Conservation (phyloP, 2,888 invertebrate species). For the Cacoxenus indagator region DNA sequence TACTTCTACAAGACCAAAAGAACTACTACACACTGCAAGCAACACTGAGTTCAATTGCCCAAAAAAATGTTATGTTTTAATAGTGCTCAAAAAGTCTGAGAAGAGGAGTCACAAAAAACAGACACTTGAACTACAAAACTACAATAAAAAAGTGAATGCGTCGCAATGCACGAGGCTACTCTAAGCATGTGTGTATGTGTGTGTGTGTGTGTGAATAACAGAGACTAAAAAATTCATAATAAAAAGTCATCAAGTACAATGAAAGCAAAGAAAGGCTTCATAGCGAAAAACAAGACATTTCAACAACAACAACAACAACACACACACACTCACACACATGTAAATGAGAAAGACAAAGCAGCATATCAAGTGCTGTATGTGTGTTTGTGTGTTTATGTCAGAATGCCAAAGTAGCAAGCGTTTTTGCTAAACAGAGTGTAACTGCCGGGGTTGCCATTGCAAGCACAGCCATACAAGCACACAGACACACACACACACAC, state of each 20-base stretch:
- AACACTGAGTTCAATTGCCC: neutral
- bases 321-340: neutral
- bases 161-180: too few relatives aligned
- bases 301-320: constrained; percentile 24
- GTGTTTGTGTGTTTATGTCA: neutral
- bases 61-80: neutral
- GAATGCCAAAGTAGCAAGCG: constrained; percentile 58
- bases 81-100: neutral
- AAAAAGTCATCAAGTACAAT: constrained; percentile 8
- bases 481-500: constrained; percentile 2
- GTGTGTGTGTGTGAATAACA: constrained; percentile 33
- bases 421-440: constrained; percentile 65
- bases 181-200: constrained; percentile 49
- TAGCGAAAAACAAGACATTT: constrained; percentile 16
- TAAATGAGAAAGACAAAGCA: neutral
- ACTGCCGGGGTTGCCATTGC: constrained; percentile 60
- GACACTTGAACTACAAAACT: constrained; percentile 25
- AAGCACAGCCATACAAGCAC: constrained; percentile 1
- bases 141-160: constrained; percentile 28
- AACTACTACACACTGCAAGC: too few relatives aligned
- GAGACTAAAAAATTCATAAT: constrained; percentile 1
- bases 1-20: too few relatives aligned
- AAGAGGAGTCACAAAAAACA: constrained; percentile 33
- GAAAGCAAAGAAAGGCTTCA: neutral
- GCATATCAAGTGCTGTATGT: constrained; percentile 25